Conservation (phyloP, 2,113 vertebrate species). For the Micromys minutus region DNA sequence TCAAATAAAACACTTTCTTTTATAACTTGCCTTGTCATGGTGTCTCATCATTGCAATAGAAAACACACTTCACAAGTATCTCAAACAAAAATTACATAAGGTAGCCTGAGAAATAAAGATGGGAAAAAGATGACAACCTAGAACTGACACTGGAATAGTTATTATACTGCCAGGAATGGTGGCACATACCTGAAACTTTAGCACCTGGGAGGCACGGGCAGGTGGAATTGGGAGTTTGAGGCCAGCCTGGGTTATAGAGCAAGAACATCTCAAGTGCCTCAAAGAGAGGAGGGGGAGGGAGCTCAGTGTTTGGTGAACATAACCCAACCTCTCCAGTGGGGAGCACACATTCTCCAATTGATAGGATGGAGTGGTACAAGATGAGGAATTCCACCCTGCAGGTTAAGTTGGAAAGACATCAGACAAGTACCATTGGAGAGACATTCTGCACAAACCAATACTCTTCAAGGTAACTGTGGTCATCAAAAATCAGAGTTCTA, state of each 20-base stretch:
- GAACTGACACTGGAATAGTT: constrained; percentile 15
- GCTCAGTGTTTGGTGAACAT: not conserved
- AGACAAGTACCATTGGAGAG: not conserved
- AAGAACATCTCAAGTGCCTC: not conserved
- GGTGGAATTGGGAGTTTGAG: not conserved
- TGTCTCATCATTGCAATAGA: not conserved
- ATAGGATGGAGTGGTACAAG: not conserved
- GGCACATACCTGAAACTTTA: not conserved
- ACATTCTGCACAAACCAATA: not conserved
- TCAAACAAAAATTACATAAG: not conserved
- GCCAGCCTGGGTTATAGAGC: not conserved
- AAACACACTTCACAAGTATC: not conserved
- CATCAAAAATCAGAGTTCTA: not conserved
- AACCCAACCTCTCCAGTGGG: not conserved
- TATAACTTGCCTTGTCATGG: not conserved
- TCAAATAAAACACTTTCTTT: too few relatives aligned
- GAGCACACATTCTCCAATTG: not conserved
- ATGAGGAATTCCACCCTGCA: not conserved
- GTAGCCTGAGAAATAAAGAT: constrained; percentile 1
- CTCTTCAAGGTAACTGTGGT: not conserved
- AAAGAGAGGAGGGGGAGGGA: not conserved
- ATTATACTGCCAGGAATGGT: not conserved
- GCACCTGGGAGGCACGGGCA: not conserved
- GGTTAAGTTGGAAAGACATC: not conserved
- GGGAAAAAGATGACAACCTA: constrained; percentile 1